Conservation (phyloP, 1,140 invertebrate species). For the Drosophila murphyi region DNA sequence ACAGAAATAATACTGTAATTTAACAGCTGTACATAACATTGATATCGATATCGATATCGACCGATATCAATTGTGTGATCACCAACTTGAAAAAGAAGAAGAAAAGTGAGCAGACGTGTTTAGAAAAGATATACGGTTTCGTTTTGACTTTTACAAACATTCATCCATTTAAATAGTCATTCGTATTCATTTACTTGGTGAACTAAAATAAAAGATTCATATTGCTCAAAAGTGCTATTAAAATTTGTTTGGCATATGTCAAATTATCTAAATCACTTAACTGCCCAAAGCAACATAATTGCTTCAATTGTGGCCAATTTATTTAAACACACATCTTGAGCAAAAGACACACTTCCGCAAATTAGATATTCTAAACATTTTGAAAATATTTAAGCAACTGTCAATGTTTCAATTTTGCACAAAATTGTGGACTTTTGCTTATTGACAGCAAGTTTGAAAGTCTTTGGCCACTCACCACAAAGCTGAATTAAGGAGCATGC, state of each 20-base stretch:
- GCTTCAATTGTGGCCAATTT: slow-evolving; percentile 17
- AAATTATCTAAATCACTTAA: not conserved
- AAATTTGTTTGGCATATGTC: not conserved
- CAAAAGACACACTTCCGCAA: not conserved
- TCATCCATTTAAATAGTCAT: not conserved
- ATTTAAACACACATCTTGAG: not conserved
- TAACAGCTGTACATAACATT: too few species aligned
- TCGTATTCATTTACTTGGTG: not conserved
- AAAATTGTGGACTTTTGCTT: slow-evolving; percentile 14
- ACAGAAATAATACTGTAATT: too few species aligned
- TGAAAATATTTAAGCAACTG: slow-evolving; percentile 14
- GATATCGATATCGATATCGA: too few species aligned
- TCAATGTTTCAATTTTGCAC: slow-evolving; percentile 29
- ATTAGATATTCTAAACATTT: slow-evolving; percentile 1
- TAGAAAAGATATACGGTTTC: too few species aligned
- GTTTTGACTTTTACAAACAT: too few species aligned
- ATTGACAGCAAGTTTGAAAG: slow-evolving; percentile 36
- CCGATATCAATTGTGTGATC: too few species aligned
- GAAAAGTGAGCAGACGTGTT: too few species aligned
- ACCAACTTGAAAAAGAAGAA: too few species aligned
- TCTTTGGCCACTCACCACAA: slow-evolving; percentile 17
- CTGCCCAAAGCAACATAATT: slow-evolving; percentile 5
- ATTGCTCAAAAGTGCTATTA: not conserved
- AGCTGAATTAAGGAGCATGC: slow-evolving; percentile 44
- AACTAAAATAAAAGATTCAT: not conserved